Evolutionary conservation across 1,140 invertebrate genomes (phyloP), one percentile per base, ranked within the genome.

Genomic region (Megalonaias nervosa): DNA sequence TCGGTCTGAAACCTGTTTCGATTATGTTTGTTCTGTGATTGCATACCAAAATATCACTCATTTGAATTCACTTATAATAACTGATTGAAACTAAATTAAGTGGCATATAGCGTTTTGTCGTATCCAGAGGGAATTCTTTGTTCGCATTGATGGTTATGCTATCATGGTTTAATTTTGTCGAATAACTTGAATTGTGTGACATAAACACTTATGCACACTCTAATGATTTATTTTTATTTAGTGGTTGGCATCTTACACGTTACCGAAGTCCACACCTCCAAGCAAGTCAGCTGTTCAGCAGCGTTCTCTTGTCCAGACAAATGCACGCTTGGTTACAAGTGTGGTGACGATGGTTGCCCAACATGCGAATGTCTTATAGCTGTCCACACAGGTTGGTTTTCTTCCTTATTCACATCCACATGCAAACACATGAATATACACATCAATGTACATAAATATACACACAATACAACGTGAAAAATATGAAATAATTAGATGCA

Each of bases 251-350:
- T 70, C 15, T 65, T 81, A 16, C 72, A 67, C 16, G 79, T 81
- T 0, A 77, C 75, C 16, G 78, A 81, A 62, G 71, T 83, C 2
- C 67, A 75, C 38, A 72, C 80, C 57, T 66, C 75, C 38, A 74
- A 80, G 66, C 68, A 71, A n/a, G 66, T 83, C 9, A 72, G 67
- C 21, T 83, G 82, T 58, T 69, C 61, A 1, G 66, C 79, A 13
- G 67, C 77, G 12, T 80, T 83, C 38, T 79, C 79, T 15, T 83
- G 82, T 68, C 80, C 80, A 4, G 68, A 75, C 31, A 75, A 77
- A 15, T 83, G 82, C 69, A 67, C 77, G 12, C 79, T 81, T 31
- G 82, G 82, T 13, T 83, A 83, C 65, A 83, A 83, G 59, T 83
- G 82, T 75, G 82, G 82, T 2, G 66, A 67, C 13, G 82, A 83